phyloP scores from a whole-genome alignment of 1,140 invertebrate genomes.

The Aphis gossypii region DNA sequence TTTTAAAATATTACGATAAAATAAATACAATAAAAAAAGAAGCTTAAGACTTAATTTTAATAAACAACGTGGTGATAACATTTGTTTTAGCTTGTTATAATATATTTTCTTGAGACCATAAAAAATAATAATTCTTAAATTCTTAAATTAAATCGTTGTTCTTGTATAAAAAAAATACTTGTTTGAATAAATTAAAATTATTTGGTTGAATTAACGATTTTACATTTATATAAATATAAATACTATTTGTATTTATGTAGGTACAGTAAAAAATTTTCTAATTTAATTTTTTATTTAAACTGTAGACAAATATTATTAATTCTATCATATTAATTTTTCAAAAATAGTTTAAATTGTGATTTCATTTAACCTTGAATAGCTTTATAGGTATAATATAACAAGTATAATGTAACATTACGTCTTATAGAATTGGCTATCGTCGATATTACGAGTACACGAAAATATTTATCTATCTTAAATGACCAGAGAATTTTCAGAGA shows the following conservation, averaged over 20 bases:
- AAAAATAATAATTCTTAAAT: background rate
- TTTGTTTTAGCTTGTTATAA: background rate
- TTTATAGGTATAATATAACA: background rate
- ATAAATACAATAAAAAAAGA: background rate
- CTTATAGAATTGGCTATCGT: background rate
- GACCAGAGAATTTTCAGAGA: background rate
- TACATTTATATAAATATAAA: background rate
- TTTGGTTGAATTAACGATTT: background rate
- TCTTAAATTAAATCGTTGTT: background rate
- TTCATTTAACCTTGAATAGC: background rate
- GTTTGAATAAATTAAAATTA: background rate
- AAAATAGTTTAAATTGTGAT: background rate
- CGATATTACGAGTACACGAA: background rate
- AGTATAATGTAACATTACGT: background rate
- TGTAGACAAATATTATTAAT: background rate
- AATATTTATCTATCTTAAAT: slow-evolving; percentile 9
- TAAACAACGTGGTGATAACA: background rate
- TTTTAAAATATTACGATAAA: background rate
- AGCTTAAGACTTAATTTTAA: background rate
- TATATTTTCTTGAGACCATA: background rate
- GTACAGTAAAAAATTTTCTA: background rate
- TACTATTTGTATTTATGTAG: background rate
- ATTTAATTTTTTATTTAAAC: background rate
- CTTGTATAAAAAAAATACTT: too few species aligned
- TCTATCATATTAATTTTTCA: background rate